These are phyloP conservation scores for Hydropsyche tenuis DNA, from an alignment of 1,140 invertebrate genomes.

Conservation along the genomic window DNA sequence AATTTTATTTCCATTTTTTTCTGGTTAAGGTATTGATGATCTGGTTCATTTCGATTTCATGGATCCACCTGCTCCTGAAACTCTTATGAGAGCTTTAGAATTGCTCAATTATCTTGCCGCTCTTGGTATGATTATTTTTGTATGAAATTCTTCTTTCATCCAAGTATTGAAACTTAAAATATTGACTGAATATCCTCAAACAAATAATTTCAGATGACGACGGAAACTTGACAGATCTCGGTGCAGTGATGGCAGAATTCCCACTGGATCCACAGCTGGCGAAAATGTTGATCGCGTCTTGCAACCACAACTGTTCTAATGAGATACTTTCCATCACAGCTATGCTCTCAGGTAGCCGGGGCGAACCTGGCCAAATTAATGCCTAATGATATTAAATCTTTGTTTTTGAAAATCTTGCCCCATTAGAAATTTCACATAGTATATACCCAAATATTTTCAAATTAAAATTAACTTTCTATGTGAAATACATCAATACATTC, in stretches of 20 bases:
- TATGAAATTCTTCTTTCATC: background rate
- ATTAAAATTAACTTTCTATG: no score
- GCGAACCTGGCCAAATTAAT: slow-evolving; percentile 29
- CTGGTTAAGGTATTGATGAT: slow-evolving; percentile 84
- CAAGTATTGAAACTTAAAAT: background rate
- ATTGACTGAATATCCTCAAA: background rate
- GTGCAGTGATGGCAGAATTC: slow-evolving; percentile 99
- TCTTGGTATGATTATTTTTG: slow-evolving; percentile 64
- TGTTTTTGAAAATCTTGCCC: background rate
- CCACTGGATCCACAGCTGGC: slow-evolving; percentile 98
- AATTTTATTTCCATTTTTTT: slow-evolving; percentile 34
- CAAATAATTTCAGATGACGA: slow-evolving; percentile 80
- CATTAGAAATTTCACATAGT: no score
- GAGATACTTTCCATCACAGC: slow-evolving; percentile 99
- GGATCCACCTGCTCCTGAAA: slow-evolving; percentile 99
- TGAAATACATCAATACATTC: no score
- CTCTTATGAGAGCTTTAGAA: slow-evolving; percentile 98
- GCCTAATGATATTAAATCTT: background rate
- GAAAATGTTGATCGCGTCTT: slow-evolving; percentile 97
- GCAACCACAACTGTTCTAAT: slow-evolving; percentile 98
- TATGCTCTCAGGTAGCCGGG: slow-evolving; percentile 90
- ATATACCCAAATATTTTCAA: no score
- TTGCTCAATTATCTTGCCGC: slow-evolving; percentile 96
- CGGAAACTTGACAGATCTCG: slow-evolving; percentile 92
- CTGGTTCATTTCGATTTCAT: slow-evolving; percentile 99